Evolutionary conservation across 2,113 vertebrate genomes (phyloP), one percentile per base, ranked within the genome.

Genomic region (Passer montanus): DNA sequence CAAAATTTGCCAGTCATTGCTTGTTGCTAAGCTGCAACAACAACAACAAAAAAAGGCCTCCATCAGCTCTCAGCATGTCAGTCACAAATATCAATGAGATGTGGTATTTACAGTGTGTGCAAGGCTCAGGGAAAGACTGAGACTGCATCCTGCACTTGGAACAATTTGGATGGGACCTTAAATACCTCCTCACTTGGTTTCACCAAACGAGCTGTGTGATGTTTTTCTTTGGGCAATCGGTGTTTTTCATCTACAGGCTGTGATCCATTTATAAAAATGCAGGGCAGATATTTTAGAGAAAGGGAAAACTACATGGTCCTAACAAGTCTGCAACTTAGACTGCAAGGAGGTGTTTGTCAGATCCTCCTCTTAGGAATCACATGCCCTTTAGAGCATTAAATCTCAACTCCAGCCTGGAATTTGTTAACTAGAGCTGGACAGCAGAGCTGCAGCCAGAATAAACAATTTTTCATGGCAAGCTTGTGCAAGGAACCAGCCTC

Each of bases 1-100:
- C 87, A 80, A 92, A 94, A 91, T 95, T 96, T 95, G 84, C 74
- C 84, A 94, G 93, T 92, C 89, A 75, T 66, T 87, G 80, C 89
- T 91, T 82, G 93, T 91, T 95, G 93, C 83, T 95, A 93, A 92
- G 92, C 63, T 87, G 46, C 30, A 78, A 31, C 37, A 84, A 68
- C 9, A 60, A 60, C 6, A 67, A 41, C 44, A 49, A n/a, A 41
- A 58, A 56, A 43, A 41, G 62, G 7, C 39, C 13, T 92, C 24
- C 55, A 68, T 91, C 86, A 72, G 44, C n/a, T 91, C 77, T 49
- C 80, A 84, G 82, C 0, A 0, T 88, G 79, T 67, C 85, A 92
- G 43, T 88, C 75, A 82, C 75, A 90, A 62, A 85, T 80, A 83
- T 86, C 82, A 93, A 23, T 26, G 50, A 59, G 50, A 84, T 39